A percentile compares a stretch with the other conserved stretches of the same genome.
phyloP scores from a whole-genome alignment of 2,797 vertebrate species.

The Phataginus tetradactyla region DNA sequence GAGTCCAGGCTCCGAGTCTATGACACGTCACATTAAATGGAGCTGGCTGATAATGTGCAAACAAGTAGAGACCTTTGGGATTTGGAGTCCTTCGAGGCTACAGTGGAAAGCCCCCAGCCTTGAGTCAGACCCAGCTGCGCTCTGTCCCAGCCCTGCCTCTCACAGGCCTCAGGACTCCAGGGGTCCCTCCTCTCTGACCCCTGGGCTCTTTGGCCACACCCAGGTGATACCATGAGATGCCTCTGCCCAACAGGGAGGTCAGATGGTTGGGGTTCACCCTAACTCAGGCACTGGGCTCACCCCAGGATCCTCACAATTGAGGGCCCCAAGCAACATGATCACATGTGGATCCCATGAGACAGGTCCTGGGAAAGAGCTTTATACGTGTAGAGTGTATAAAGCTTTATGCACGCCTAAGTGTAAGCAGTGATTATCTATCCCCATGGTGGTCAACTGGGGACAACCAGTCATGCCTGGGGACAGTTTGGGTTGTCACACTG shows the following conservation, averaged over 20 bases:
- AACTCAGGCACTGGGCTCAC: background rate
- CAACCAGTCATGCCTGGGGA: background rate
- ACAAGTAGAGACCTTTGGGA: background rate
- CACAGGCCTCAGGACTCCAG: background rate
- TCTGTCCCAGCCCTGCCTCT: fast-evolving
- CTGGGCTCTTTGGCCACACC: background rate
- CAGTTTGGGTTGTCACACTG: background rate
- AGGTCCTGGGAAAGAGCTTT: background rate
- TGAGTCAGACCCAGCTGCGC: fast-evolving
- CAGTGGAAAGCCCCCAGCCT: background rate
- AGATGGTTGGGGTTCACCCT: background rate
- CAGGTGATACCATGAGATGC: background rate
- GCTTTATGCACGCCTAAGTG: too few relatives aligned
- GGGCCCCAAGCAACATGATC: background rate
- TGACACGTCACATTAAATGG: background rate
- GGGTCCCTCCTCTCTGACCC: background rate
- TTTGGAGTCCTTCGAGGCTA: background rate
- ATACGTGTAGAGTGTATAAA: background rate
- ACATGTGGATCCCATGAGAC: background rate
- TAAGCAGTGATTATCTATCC: background rate
- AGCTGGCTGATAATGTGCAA: fast-evolving
- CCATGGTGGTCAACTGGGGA: background rate
- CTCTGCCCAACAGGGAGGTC: background rate
- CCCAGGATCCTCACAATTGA: background rate
- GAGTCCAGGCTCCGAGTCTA: background rate